Conservation (phyloP, 1,140 invertebrate genomes). For the Eciton burchellii region DNA sequence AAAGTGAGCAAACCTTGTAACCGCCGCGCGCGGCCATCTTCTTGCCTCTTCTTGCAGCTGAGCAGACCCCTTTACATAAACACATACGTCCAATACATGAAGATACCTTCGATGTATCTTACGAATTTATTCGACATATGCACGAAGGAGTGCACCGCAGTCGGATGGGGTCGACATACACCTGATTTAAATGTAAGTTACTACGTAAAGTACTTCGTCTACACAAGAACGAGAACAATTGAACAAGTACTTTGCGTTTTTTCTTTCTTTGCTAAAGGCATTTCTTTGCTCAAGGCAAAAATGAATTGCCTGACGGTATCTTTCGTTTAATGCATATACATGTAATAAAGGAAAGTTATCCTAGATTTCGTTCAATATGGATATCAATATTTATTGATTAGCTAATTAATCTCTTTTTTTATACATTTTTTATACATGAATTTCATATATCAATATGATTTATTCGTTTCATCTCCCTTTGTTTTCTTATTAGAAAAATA, state of each 20-base stretch:
- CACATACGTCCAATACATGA: constrained; percentile 47
- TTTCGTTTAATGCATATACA: not conserved
- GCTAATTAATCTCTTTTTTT: no score
- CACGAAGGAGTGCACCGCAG: constrained; percentile 62
- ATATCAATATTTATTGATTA: not conserved
- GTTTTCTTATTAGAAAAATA: constrained; percentile 38
- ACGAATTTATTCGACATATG: constrained; percentile 65
- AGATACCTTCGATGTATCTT: constrained; percentile 43
- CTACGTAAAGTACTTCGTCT: constrained; percentile 26
- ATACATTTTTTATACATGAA: not conserved
- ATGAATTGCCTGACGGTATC: not conserved
- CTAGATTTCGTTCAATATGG: not conserved
- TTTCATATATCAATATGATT: constrained; percentile 2
- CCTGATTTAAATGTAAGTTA: constrained; percentile 43
- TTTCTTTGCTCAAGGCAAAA: not conserved
- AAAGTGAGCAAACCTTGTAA: constrained; percentile 55
- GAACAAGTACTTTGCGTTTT: not conserved
- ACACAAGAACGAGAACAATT: not conserved
- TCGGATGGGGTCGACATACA: constrained; percentile 76
- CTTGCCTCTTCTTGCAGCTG: constrained; percentile 39
- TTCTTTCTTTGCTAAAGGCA: not conserved
- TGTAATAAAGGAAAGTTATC: not conserved
- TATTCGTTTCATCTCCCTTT: not conserved
- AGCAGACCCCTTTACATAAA: constrained; percentile 44
- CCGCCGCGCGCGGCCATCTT: no score